A percentile compares a stretch with the other conserved stretches of the same genome.
Evolutionary conservation across 2,797 vertebrate genomes (phyloP).

Genomic region (Micromesistius poutassou): DNA sequence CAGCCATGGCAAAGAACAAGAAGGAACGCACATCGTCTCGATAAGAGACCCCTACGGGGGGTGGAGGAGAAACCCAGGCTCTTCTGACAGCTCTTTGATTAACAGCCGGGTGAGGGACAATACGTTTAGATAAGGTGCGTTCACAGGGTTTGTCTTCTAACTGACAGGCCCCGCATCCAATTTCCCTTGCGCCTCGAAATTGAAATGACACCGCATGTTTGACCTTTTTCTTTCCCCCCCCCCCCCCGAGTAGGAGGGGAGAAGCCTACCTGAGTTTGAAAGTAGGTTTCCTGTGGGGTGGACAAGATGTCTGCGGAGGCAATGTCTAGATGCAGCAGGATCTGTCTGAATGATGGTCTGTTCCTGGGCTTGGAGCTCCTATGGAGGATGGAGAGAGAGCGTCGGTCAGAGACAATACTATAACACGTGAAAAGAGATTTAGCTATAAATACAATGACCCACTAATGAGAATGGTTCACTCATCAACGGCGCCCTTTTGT

Average conservation of each 20-base stretch:
- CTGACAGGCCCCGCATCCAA: not conserved
- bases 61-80: not conserved
- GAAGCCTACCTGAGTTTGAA: constrained; percentile 85
- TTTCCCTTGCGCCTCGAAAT: not conserved
- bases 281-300: constrained; percentile 94
- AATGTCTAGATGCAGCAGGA: constrained; percentile 92
- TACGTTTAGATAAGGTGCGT: not conserved
- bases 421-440: not conserved
- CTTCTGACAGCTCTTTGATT: not conserved
- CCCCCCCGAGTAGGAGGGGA: not conserved
- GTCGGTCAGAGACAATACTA: not conserved
- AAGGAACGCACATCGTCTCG: not conserved
- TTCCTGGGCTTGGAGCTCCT: constrained; percentile 97
- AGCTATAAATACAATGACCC: not conserved
- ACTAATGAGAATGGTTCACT: not conserved
- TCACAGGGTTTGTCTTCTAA: not conserved
- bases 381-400: constrained; percentile 22
- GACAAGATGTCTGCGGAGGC: constrained; percentile 93
- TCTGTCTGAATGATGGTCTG: constrained; percentile 92
- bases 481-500: not conserved
- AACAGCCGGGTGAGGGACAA: not conserved
- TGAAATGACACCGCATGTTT: not conserved
- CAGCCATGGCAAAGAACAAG: constrained; percentile 12
- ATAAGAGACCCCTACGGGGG: not conserved
- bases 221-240: not conserved